Conservation (phyloP, 2,888 invertebrate genomes). For the Lasius platythorax region DNA sequence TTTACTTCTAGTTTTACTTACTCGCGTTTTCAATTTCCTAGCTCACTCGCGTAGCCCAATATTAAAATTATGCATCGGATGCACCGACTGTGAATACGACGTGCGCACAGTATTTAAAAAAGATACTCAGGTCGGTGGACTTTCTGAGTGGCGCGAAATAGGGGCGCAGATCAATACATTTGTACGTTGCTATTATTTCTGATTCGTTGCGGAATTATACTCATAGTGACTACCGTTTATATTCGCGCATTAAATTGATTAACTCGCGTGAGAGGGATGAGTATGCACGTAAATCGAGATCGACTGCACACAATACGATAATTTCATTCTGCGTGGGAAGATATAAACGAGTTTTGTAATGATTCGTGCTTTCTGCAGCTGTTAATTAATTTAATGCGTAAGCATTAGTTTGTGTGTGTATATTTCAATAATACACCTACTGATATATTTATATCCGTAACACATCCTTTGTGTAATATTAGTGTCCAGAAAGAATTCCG, state of each 20-base stretch:
- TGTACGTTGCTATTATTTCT: constrained; percentile 71
- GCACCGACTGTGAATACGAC: not conserved
- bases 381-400: constrained; percentile 15
- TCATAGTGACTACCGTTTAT: constrained; percentile 46
- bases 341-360: not conserved
- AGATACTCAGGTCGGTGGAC: constrained; percentile 78
- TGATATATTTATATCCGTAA: not conserved
- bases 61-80: constrained; percentile 12
- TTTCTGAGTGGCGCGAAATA: constrained; percentile 71
- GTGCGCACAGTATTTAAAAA: constrained; percentile 43
- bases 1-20: not conserved
- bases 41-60: not conserved
- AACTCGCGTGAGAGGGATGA: not conserved
- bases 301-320: not conserved
- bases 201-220: constrained; percentile 68
- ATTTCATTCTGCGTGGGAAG: not conserved
- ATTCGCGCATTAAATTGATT: constrained; percentile 22
- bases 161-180: constrained; percentile 75
- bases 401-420: not conserved
- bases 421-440: not conserved
- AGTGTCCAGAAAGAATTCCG: not conserved
- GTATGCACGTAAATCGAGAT: not conserved
- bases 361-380: not conserved
- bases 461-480: not conserved
- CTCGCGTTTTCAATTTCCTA: not conserved